Percentiles rank a stretch among this genome's conserved stretches.
These are phyloP conservation scores for Puma concolor DNA, from an alignment of 2,113 vertebrate genomes.

Conservation along the genomic window DNA sequence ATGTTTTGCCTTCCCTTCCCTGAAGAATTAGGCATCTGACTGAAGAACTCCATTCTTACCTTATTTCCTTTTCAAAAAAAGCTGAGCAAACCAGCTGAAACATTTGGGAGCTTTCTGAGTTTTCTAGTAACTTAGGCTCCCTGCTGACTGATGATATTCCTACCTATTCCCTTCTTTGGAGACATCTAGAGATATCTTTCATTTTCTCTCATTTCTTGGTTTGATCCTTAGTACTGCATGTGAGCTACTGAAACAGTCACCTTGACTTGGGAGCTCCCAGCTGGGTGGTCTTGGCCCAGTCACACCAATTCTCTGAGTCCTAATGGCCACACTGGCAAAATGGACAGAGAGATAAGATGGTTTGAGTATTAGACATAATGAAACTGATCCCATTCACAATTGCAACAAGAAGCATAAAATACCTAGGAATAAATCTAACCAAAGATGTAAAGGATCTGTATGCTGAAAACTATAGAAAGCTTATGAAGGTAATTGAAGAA, in stretches of 20 bases:
- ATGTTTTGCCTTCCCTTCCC: not conserved
- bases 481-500: too few relatives aligned
- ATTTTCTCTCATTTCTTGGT: not conserved
- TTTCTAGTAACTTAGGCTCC: not conserved
- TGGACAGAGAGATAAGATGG: not conserved
- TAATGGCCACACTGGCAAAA: not conserved
- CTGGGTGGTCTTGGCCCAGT: not conserved
- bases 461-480: too few relatives aligned
- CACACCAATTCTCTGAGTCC: not conserved
- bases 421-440: too few relatives aligned
- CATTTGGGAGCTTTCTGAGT: not conserved
- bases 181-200: not conserved
- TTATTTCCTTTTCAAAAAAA: conserved; percentile 39
- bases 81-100: not conserved
- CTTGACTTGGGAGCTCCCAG: not conserved
- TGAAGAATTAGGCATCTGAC: conserved; percentile 14
- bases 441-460: too few relatives aligned
- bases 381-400: too few relatives aligned
- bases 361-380: not conserved
- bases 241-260: not conserved
- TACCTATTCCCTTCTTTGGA: not conserved
- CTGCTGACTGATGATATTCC: not conserved
- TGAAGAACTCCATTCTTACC: not conserved
- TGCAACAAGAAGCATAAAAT: too few relatives aligned
- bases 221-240: not conserved